These are phyloP conservation scores for Drosophila repletoides DNA, from an alignment of 1,140 invertebrate species.

Conservation along the genomic window DNA sequence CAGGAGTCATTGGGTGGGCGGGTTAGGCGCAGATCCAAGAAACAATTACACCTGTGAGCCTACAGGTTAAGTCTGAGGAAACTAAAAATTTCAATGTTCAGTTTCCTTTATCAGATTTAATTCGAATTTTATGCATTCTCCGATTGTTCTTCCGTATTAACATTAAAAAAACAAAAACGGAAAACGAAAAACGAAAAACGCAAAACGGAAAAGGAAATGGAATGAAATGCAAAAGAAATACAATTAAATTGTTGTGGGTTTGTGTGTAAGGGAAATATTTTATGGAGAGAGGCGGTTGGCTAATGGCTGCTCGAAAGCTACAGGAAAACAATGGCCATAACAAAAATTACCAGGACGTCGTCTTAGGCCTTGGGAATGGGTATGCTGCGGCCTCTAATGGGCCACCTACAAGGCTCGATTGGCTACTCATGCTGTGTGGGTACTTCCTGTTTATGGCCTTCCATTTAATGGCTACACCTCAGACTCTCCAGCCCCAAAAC, in stretches of 20 bases:
- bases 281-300: conserved; percentile 9
- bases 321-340: conserved; percentile 19
- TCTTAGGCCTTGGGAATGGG: neutral
- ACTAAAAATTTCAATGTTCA: conserved; percentile 9
- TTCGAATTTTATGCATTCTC: conserved; percentile 9
- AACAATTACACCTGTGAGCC: neutral
- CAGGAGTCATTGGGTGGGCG: neutral
- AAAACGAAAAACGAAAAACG: conserved; percentile 25
- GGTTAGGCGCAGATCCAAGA: neutral
- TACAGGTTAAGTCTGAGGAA: neutral
- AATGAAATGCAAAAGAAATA: conserved; percentile 38
- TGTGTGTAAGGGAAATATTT: conserved; percentile 55
- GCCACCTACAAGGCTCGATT: conserved; percentile 33
- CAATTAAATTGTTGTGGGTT: conserved; percentile 53
- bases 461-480: conserved; percentile 52
- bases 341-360: conserved; percentile 16
- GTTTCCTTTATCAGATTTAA: conserved; percentile 13
- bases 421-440: conserved; percentile 22
- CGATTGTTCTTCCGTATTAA: conserved; percentile 51
- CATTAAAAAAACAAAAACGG: conserved; percentile 22
- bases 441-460: conserved; percentile 60
- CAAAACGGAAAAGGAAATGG: conserved; percentile 12
- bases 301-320: conserved; percentile 14
- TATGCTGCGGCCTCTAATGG: conserved; percentile 35
- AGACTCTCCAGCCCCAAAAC: no score